A percentile compares a stretch with the other conserved stretches of the same genome.
These are phyloP conservation scores for Mormyrus iriodes DNA, from an alignment of 2,113 vertebrate species.

Conservation along the genomic window DNA sequence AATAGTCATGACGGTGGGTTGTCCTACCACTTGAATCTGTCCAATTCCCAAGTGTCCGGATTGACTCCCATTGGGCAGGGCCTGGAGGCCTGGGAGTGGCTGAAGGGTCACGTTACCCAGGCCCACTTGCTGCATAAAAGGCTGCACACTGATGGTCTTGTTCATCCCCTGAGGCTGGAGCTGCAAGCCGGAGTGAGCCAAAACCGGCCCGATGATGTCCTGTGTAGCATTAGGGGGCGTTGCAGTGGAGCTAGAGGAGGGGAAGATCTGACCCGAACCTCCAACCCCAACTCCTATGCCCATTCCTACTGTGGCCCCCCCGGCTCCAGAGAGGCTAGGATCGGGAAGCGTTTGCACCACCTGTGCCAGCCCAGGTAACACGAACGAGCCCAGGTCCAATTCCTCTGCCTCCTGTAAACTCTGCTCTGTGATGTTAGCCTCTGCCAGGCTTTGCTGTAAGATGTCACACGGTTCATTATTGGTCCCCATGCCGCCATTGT, in stretches of 20 bases:
- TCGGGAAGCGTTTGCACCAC: conserved; percentile 79
- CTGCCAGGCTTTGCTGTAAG: conserved; percentile 91
- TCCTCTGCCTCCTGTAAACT: conserved; percentile 86
- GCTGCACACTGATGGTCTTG: conserved; percentile 88
- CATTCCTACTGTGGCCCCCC: conserved; percentile 54
- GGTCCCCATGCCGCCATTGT: conserved; percentile 58
- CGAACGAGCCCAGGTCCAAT: conserved; percentile 87
- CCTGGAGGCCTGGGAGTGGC: conserved; percentile 80
- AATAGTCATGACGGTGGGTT: conserved; percentile 90
- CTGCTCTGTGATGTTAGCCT: conserved; percentile 96
- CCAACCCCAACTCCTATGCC: conserved; percentile 59
- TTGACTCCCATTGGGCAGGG: conserved; percentile 82
- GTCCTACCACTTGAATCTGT: conserved; percentile 90
- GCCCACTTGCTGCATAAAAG: conserved; percentile 86
- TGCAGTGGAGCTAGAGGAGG: conserved; percentile 47
- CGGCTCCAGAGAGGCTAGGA: conserved; percentile 55
- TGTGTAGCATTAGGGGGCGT: conserved; percentile 54
- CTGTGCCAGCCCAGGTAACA: conserved; percentile 81
- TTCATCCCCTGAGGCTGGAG: conserved; percentile 83
- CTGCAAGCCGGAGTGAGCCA: conserved; percentile 80
- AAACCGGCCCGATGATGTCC: conserved; percentile 80
- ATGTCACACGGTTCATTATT: conserved; percentile 89
- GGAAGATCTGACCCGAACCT: conserved; percentile 71
- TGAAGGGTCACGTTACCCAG: conserved; percentile 91
- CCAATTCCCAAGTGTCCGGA: conserved; percentile 77